A percentile compares a stretch with the other conserved stretches of the same genome.
These are phyloP conservation scores for Cervus canadensis DNA, from an alignment of 2,113 vertebrate species.

Conservation along the genomic window DNA sequence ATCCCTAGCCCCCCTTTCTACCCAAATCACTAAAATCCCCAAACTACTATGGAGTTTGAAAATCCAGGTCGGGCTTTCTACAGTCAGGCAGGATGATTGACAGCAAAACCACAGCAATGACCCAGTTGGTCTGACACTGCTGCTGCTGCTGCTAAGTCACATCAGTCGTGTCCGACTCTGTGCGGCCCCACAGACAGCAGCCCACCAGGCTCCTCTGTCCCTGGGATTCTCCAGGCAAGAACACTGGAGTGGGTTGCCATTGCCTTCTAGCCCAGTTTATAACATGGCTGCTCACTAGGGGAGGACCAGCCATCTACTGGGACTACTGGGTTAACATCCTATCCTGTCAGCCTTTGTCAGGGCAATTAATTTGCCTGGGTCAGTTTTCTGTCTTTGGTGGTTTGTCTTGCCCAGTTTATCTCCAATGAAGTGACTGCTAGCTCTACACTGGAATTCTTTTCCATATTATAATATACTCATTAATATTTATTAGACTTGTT, in stretches of 20 bases:
- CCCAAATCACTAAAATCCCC: not conserved
- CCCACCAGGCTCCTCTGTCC: no score
- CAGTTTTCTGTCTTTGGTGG: not conserved
- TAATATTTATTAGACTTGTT: conserved; percentile 10
- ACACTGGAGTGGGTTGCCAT: no score
- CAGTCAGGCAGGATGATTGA: not conserved
- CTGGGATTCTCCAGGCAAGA: no score
- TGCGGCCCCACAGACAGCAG: no score
- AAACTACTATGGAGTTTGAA: not conserved
- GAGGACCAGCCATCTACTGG: not conserved
- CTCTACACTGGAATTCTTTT: conserved; percentile 11
- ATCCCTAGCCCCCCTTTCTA: not conserved
- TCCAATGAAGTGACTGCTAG: not conserved
- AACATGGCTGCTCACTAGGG: not conserved
- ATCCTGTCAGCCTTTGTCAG: not conserved
- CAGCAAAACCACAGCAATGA: not conserved
- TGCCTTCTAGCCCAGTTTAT: not conserved
- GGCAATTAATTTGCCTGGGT: not conserved
- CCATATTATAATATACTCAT: conserved; percentile 24
- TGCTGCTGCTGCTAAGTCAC: no score
- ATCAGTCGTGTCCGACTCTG: no score
- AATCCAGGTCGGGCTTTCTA: not conserved
- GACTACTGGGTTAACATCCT: not conserved
- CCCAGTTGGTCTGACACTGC: not conserved
- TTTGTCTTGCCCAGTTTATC: not conserved